Evolutionary conservation across 2,113 vertebrate species (phyloP).

Genomic region (Calyptommatus sinebrachiatus): DNA sequence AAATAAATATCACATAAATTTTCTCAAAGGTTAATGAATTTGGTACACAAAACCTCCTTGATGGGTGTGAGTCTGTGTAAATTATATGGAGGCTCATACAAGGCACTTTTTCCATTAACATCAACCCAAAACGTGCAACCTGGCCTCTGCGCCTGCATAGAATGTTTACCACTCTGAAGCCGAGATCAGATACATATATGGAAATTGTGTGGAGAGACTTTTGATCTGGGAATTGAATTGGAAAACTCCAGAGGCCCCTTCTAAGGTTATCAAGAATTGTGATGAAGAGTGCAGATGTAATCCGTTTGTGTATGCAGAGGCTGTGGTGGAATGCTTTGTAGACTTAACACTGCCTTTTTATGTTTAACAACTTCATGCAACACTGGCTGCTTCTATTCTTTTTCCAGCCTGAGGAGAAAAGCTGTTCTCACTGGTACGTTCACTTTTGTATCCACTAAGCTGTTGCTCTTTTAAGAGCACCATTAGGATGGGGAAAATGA

Average conservation of each 20-base stretch:
- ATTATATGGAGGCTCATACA: neutral
- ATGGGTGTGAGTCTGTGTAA: neutral
- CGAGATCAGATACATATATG: neutral
- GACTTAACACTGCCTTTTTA: conserved; percentile 5
- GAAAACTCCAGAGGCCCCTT: conserved; percentile 22
- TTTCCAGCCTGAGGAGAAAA: neutral
- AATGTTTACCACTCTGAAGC: neutral
- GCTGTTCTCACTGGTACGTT: neutral
- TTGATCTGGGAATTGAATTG: neutral
- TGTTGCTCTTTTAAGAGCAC: neutral
- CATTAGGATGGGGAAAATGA: neutral
- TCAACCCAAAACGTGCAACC: neutral
- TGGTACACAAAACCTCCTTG: neutral
- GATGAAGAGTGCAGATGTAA: conserved; percentile 27
- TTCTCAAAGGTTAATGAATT: neutral
- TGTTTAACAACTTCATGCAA: neutral
- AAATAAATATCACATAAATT: conserved; percentile 11
- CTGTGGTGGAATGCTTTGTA: conserved; percentile 3
- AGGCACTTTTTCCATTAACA: conserved; percentile 9
- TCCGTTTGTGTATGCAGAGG: neutral
- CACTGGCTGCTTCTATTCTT: neutral
- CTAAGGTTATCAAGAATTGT: conserved; percentile 4
- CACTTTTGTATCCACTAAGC: neutral
- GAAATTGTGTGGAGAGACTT: conserved; percentile 5
- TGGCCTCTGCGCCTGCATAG: neutral